A percentile compares a stretch with the other conserved stretches of the same genome.
Conservation (phyloP, 2,888 invertebrate species). For the Cylindroiulus punctatus region DNA sequence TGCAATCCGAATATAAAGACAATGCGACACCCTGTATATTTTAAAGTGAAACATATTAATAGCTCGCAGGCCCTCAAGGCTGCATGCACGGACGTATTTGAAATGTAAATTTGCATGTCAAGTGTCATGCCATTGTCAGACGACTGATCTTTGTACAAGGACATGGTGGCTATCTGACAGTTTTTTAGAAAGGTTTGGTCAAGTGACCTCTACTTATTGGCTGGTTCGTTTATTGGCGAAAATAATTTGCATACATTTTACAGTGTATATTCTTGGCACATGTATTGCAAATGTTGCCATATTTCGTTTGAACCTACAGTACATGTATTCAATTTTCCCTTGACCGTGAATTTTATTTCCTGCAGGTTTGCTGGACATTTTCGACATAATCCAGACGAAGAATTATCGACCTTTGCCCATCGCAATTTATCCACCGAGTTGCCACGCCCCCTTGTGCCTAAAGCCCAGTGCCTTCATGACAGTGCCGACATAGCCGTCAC, state of each 20-base stretch:
- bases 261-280: too few species aligned
- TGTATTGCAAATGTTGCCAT: too few species aligned
- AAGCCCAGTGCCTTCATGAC: background rate
- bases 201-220: too few species aligned
- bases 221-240: too few species aligned
- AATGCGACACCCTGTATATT: background rate
- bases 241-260: too few species aligned
- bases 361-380: background rate
- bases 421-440: background rate
- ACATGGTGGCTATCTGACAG: too few species aligned
- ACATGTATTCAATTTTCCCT: background rate
- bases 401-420: background rate
- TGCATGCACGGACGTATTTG: background rate
- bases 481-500: too few species aligned
- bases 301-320: too few species aligned
- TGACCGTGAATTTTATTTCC: background rate
- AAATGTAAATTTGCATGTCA: background rate
- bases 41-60: background rate
- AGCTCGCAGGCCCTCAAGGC: background rate
- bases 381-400: slow-evolving; percentile 1
- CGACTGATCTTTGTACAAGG: too few species aligned
- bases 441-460: background rate
- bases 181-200: too few species aligned
- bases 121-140: too few species aligned
- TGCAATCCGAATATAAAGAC: background rate